Conservation (phyloP, 2,888 invertebrate species). For the Digitonthophagus gazella region DNA sequence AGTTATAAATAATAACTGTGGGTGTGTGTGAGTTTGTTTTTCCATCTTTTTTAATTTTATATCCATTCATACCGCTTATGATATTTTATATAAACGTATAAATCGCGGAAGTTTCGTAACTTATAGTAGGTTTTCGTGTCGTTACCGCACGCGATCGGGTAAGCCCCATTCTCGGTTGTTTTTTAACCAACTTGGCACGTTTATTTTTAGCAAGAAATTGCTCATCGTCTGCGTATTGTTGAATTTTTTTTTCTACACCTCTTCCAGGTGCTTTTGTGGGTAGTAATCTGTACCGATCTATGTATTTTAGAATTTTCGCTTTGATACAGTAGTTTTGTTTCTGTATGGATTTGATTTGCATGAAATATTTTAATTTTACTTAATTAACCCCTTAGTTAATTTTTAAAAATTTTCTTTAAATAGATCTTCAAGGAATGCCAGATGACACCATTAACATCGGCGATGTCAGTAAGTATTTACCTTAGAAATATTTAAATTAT, state of each 20-base stretch:
- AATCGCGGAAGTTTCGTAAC: not conserved
- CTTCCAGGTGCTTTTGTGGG: not conserved
- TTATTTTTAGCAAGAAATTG: not conserved
- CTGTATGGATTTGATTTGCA: not conserved
- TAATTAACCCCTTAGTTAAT: not conserved
- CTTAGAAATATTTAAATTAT: constrained; percentile 1
- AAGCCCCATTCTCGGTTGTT: not conserved
- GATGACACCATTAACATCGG: constrained; percentile 66
- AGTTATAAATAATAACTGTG: too few relatives aligned
- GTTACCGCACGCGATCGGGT: not conserved
- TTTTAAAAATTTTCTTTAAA: constrained; percentile 27
- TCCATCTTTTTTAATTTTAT: not conserved
- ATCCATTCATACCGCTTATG: not conserved
- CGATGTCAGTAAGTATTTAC: constrained; percentile 73
- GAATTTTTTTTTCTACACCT: not conserved
- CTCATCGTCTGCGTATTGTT: not conserved
- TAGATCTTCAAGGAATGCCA: constrained; percentile 48
- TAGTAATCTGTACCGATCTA: not conserved
- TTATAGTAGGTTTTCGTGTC: not conserved
- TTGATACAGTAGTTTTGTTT: constrained; percentile 15
- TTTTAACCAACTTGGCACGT: not conserved
- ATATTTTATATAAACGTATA: not conserved
- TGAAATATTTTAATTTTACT: constrained; percentile 1
- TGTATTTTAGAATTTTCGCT: constrained; percentile 17
- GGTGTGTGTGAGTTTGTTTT: too few relatives aligned